A percentile compares a stretch with the other conserved stretches of the same genome.
Evolutionary conservation across 2,888 invertebrate species (phyloP).

Genomic region (Latrodectus hesperus): DNA sequence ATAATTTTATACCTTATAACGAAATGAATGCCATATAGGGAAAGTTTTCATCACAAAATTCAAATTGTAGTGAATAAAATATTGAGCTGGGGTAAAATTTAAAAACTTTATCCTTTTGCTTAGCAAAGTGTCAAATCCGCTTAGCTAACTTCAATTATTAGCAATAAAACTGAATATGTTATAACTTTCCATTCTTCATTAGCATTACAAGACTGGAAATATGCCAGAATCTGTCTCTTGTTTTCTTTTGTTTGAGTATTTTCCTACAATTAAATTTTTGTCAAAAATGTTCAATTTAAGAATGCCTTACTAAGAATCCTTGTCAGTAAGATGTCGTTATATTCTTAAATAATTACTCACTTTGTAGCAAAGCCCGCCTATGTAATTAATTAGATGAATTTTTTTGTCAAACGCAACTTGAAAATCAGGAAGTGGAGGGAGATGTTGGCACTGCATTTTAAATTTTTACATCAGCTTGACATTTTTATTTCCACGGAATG

Average conservation of each 20-base stretch:
- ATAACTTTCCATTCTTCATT: too few relatives aligned
- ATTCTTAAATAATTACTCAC: slow-evolving; percentile 2
- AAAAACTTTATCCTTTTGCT: too few relatives aligned
- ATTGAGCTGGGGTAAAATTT: too few relatives aligned
- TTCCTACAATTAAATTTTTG: background rate
- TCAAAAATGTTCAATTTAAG: slow-evolving; percentile 3
- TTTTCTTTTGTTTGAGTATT: background rate
- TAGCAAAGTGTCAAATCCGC: too few relatives aligned
- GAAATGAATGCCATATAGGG: too few relatives aligned
- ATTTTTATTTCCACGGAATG: slow-evolving; percentile 8
- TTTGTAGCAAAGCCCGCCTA: background rate
- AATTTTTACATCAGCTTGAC: slow-evolving; percentile 25
- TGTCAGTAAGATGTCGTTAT: background rate
- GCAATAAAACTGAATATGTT: too few relatives aligned
- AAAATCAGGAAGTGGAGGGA: background rate
- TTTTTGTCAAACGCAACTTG: background rate
- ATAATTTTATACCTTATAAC: too few relatives aligned
- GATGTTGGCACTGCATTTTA: slow-evolving; percentile 44
- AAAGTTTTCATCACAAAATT: too few relatives aligned
- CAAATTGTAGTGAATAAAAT: too few relatives aligned
- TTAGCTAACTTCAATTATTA: too few relatives aligned
- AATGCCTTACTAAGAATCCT: background rate
- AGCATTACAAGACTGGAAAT: too few relatives aligned
- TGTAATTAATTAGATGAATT: background rate
- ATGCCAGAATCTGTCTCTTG: background rate